A percentile compares a stretch with the other conserved stretches of the same genome.
Evolutionary conservation across 2,113 vertebrate species (phyloP).

Genomic region (Agapornis roseicollis): DNA sequence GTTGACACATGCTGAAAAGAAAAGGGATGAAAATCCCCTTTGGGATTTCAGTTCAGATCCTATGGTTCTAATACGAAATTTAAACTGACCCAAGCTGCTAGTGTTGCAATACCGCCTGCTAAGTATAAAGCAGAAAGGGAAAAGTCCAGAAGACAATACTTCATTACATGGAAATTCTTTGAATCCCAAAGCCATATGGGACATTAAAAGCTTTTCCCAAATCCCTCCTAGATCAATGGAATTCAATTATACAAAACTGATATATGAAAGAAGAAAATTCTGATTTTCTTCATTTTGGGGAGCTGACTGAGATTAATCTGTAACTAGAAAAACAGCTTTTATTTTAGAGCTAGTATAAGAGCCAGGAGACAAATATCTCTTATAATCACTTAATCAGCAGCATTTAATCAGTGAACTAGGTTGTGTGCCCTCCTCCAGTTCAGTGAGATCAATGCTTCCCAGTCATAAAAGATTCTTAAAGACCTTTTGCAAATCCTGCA

Average conservation of each 20-base stretch:
- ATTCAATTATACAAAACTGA: not conserved
- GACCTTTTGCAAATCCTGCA: not conserved
- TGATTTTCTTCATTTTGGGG: not conserved
- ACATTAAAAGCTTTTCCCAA: slow-evolving; percentile 33
- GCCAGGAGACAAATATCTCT: not conserved
- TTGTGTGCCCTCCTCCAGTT: not conserved
- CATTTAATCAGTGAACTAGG: not conserved
- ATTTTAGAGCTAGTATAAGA: not conserved
- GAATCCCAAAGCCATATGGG: slow-evolving; percentile 51
- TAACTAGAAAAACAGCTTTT: not conserved
- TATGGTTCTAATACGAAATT: slow-evolving; percentile 46
- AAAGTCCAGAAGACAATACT: slow-evolving; percentile 56
- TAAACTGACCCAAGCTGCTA: slow-evolving; percentile 39
- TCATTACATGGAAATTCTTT: slow-evolving; percentile 58
- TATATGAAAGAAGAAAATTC: not conserved
- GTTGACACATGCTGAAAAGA: slow-evolving; percentile 58
- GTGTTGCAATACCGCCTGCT: slow-evolving; percentile 52
- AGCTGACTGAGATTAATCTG: not conserved
- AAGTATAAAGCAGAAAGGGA: slow-evolving; percentile 62
- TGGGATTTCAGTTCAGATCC: slow-evolving; percentile 46
- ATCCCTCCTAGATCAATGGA: slow-evolving; percentile 24
- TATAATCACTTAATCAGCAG: not conserved
- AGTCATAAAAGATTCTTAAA: not conserved
- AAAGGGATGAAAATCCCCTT: slow-evolving; percentile 45
- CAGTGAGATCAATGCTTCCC: not conserved